Evolutionary conservation across 1,140 invertebrate species (phyloP).

Genomic region (Aphaenogaster rudis): DNA sequence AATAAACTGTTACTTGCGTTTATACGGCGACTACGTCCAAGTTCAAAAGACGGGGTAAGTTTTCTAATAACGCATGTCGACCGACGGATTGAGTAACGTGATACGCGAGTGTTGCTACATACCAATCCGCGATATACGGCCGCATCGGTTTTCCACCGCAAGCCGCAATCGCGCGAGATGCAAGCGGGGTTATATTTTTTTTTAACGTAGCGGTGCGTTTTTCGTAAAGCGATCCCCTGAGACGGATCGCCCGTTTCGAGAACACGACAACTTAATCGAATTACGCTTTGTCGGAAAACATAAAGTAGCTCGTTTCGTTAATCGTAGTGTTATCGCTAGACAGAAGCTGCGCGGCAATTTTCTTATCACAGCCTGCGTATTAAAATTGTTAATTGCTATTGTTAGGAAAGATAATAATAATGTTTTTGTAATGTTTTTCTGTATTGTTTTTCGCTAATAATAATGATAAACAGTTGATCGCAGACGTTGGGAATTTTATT

Average conservation of each 20-base stretch:
- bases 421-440: not conserved
- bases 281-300: constrained; percentile 6
- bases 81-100: not conserved
- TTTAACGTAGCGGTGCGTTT: constrained; percentile 3
- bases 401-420: not conserved
- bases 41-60: not conserved
- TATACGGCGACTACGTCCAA: not conserved
- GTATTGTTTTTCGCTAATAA: not conserved
- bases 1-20: not conserved
- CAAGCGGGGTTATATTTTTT: not conserved
- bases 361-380: not conserved
- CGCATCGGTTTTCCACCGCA: constrained; percentile 49
- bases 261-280: constrained; percentile 9
- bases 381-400: not conserved
- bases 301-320: not conserved
- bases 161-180: not conserved
- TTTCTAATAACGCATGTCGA: not conserved
- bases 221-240: constrained; percentile 34
- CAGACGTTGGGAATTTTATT: constrained; percentile 12
- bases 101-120: constrained; percentile 7
- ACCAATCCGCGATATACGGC: constrained; percentile 1
- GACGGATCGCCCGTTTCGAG: not conserved
- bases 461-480: not conserved
- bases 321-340: not conserved
- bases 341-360: not conserved